Conservation (phyloP, 1,140 invertebrate species). For the Holcopasites calliopsidis region DNA sequence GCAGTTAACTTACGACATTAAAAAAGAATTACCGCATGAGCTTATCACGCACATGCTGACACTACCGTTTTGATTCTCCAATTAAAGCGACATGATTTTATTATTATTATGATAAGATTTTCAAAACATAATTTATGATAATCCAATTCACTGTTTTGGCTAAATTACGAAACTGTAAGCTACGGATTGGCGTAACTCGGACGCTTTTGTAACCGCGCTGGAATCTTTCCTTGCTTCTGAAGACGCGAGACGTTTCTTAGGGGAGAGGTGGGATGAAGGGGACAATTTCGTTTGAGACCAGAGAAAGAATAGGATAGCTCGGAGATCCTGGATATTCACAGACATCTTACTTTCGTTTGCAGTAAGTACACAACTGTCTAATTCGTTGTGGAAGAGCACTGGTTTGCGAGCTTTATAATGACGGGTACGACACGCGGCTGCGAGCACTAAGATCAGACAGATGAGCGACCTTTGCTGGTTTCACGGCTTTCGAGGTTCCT, state of each 20-base stretch:
- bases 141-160: no score
- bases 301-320: background rate
- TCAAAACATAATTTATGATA: no score
- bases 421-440: slow-evolving; percentile 13
- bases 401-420: slow-evolving; percentile 35
- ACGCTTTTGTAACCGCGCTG: background rate
- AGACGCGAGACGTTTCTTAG: background rate
- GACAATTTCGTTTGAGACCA: background rate
- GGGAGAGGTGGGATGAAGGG: background rate
- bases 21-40: no score
- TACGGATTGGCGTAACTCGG: background rate
- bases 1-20: no score
- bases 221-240: background rate
- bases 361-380: slow-evolving; percentile 16
- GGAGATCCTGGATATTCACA: background rate
- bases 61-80: no score
- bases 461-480: slow-evolving; percentile 49
- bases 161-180: background rate
- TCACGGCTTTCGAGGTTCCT: slow-evolving; percentile 21
- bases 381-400: slow-evolving; percentile 43
- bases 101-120: no score
- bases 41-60: no score
- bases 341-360: no score
- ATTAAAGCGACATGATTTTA: no score
- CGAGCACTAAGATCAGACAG: slow-evolving; percentile 42